phyloP scores from a whole-genome alignment of 2,113 vertebrate genomes.

The Oceanites oceanicus region DNA sequence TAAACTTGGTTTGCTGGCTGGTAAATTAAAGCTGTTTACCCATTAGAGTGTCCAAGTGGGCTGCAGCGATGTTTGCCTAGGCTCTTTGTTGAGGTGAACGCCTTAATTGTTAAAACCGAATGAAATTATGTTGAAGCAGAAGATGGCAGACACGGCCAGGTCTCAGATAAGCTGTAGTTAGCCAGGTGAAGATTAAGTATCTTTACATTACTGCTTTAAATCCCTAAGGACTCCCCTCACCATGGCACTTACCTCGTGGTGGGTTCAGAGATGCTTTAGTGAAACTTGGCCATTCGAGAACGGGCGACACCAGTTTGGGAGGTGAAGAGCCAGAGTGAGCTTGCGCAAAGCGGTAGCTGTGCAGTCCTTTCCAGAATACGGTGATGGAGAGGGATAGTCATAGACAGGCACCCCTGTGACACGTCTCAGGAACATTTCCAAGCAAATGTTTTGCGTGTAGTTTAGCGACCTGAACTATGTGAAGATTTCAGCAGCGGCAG shows the following conservation, averaged over 20 bases:
- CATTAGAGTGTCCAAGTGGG: neutral
- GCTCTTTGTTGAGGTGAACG: neutral
- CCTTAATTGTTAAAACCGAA: neutral
- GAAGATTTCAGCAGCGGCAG: neutral
- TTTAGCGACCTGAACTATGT: neutral
- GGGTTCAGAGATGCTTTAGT: neutral
- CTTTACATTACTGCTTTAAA: neutral
- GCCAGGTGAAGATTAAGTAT: neutral
- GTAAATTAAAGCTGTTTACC: neutral
- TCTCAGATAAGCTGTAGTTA: neutral
- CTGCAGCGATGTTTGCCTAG: neutral
- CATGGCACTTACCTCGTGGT: neutral
- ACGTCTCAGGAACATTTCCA: neutral
- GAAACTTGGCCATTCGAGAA: neutral
- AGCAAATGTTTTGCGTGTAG: neutral
- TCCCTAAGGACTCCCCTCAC: neutral
- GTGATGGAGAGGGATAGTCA: neutral
- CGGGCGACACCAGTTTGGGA: fast-evolving
- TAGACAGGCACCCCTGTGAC: neutral
- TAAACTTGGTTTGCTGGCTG: neutral
- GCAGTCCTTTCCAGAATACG: neutral
- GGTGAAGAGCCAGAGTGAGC: neutral
- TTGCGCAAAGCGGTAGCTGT: neutral
- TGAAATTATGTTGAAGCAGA: neutral
- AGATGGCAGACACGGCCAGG: neutral